phyloP scores from a whole-genome alignment of 2,888 invertebrate species.

The Drosophila mercatorum region DNA sequence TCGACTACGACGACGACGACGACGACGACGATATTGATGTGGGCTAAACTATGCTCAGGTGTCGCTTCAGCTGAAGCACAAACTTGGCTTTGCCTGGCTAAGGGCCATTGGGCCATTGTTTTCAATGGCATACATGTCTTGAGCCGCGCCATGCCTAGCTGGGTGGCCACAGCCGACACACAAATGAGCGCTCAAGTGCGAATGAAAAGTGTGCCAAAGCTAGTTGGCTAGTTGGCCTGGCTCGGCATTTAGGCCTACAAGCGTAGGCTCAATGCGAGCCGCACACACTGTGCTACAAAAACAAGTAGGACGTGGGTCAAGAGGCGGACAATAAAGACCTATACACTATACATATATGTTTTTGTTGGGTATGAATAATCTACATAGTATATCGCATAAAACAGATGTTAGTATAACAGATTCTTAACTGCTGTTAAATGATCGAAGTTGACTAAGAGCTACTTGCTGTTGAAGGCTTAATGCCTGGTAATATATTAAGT shows the following conservation, averaged over 20 bases:
- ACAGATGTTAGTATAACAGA: conserved; percentile 1
- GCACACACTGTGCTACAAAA: conserved; percentile 22
- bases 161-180: conserved; percentile 60
- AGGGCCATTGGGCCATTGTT: conserved; percentile 51
- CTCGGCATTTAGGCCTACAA: conserved; percentile 55
- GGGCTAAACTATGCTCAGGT: conserved; percentile 70
- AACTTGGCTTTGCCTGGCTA: conserved; percentile 35
- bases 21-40: conserved; percentile 44
- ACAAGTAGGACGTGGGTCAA: conserved; percentile 1
- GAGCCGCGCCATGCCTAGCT: conserved; percentile 43
- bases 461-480: background rate
- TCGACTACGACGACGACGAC: background rate
- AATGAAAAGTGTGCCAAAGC: conserved; percentile 71
- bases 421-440: background rate
- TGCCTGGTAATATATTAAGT: background rate
- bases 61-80: conserved; percentile 53
- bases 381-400: background rate
- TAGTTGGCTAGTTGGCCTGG: background rate
- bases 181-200: conserved; percentile 50
- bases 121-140: conserved; percentile 63
- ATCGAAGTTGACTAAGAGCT: background rate
- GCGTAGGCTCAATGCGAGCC: conserved; percentile 8
- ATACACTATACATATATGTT: too few species aligned
- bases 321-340: background rate
- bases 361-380: background rate